These are phyloP conservation scores for Brachypteracias leptosomus DNA, from an alignment of 2,113 vertebrate species.

Conservation along the genomic window DNA sequence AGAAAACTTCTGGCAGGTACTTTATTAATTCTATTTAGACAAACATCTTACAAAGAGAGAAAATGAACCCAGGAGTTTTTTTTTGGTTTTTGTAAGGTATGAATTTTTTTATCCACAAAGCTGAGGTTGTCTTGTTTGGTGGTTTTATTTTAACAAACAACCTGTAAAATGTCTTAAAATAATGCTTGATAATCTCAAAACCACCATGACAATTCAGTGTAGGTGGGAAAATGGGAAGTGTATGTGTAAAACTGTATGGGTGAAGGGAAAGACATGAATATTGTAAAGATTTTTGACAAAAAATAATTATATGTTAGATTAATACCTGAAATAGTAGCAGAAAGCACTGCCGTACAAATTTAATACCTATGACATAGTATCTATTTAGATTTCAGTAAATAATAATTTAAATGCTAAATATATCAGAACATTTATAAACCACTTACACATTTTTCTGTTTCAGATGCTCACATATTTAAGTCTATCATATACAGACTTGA, in stretches of 20 bases:
- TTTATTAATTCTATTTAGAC: slow-evolving; percentile 73
- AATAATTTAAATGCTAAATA: not conserved
- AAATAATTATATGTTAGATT: not conserved
- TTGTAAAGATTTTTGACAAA: not conserved
- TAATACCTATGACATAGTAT: not conserved
- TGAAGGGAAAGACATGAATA: not conserved
- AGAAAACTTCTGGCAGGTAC: slow-evolving; percentile 71
- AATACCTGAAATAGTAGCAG: not conserved
- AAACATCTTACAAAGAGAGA: slow-evolving; percentile 55
- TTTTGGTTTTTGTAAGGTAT: not conserved
- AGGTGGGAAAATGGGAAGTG: not conserved
- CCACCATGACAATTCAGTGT: not conserved
- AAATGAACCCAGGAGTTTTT: slow-evolving; percentile 50
- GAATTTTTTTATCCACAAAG: slow-evolving; percentile 31
- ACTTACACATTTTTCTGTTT: not conserved
- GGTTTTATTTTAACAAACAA: slow-evolving; percentile 31
- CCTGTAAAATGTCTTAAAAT: slow-evolving; percentile 3
- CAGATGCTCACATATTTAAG: not conserved
- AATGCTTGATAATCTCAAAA: not conserved
- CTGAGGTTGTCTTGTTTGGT: not conserved
- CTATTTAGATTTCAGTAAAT: not conserved
- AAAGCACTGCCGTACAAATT: not conserved
- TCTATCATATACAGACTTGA: not conserved
- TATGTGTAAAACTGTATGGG: not conserved
- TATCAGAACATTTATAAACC: not conserved